Percentiles rank a stretch among this genome's conserved stretches.
phyloP scores from a whole-genome alignment of 1,140 invertebrate genomes.

The Brachionus koreanus region DNA sequence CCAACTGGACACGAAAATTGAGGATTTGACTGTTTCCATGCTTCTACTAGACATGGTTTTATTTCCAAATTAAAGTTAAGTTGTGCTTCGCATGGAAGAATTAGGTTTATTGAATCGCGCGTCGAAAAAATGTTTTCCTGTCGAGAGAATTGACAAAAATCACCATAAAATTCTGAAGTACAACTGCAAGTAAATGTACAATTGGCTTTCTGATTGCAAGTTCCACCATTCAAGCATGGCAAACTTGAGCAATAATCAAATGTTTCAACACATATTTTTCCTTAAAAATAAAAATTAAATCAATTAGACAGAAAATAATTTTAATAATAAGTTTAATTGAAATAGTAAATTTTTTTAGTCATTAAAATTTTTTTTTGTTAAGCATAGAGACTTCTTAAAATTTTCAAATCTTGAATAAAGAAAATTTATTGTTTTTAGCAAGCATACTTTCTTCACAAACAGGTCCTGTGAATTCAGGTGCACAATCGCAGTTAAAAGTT shows the following conservation, averaged over 20 bases:
- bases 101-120: not conserved
- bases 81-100: not conserved
- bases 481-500: not conserved
- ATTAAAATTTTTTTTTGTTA: no score
- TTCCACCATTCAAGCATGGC: conserved; percentile 80
- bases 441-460: conserved; percentile 57
- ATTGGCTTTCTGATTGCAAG: conserved; percentile 62
- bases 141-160: not conserved
- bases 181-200: conserved; percentile 40
- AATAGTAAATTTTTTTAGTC: not conserved
- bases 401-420: no score
- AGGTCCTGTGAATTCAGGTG: not conserved
- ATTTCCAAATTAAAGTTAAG: conserved; percentile 8
- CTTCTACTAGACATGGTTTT: not conserved
- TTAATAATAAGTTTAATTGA: no score
- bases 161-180: not conserved
- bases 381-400: no score
- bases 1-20: conserved; percentile 15
- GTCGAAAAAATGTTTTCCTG: not conserved
- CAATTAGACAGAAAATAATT: not conserved
- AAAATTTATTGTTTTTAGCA: not conserved
- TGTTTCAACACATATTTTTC: not conserved
- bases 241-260: conserved; percentile 9
- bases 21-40: conserved; percentile 12
- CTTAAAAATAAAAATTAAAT: conserved; percentile 6